Conservation (phyloP, 2,888 invertebrate species). For the Ennomos fuscantarius region DNA sequence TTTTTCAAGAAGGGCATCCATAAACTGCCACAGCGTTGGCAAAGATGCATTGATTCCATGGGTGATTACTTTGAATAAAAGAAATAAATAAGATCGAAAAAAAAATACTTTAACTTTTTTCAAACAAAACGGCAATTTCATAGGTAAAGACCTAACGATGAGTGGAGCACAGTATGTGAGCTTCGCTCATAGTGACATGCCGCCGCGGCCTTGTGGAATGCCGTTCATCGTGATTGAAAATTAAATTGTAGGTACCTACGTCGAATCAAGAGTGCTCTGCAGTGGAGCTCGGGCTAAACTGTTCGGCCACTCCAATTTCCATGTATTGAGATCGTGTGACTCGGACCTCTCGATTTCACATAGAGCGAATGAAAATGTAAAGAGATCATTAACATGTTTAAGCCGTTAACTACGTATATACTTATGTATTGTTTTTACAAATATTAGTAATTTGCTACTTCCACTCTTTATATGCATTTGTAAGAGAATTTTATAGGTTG, state of each 20-base stretch:
- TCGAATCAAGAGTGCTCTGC: constrained; percentile 53
- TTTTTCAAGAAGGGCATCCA: no score
- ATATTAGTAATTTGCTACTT: background rate
- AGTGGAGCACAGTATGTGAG: constrained; percentile 3
- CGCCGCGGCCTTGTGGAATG: constrained; percentile 28
- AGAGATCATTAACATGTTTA: no score
- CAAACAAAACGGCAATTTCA: no score
- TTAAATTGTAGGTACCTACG: constrained; percentile 57
- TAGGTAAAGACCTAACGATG: no score
- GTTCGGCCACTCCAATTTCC: constrained; percentile 37
- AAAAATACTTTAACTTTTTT: no score
- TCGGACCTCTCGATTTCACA: constrained; percentile 6
- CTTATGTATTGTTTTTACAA: background rate
- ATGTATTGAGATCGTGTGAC: constrained; percentile 39
- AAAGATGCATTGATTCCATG: no score
- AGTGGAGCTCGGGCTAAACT: constrained; percentile 34
- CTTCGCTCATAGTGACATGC: constrained; percentile 6
- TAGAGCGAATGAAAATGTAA: background rate
- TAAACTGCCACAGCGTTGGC: no score
- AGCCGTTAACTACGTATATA: no score
- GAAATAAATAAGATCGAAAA: no score
- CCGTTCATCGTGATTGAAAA: constrained; percentile 61
- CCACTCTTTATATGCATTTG: constrained; percentile 28
- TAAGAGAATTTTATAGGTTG: constrained; percentile 38
- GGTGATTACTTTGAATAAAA: no score